Evolutionary conservation across 2,797 vertebrate species (phyloP), one percentile per base, ranked within the genome.

Genomic region (Gila robusta): DNA sequence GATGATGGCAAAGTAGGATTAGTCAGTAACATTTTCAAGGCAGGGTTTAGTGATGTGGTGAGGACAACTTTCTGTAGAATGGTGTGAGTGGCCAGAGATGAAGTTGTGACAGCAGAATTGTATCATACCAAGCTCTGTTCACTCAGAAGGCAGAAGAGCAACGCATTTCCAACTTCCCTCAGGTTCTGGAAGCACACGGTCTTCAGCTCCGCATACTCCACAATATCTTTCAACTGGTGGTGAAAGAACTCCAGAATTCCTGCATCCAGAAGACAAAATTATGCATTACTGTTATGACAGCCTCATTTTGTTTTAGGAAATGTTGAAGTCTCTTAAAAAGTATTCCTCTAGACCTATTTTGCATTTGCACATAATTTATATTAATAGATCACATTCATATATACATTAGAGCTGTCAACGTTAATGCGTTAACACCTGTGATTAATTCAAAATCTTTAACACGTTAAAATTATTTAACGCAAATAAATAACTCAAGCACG

Each of bases 201-300:
- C 94, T 99, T 99, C 86, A 99, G 94, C 92, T 99, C 98, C 0
- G 98, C 98, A 0, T 99, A 99, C 88, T 99, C 98, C 37, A 99
- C 97, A 0, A 99, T 99, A 94, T 99, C 98, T 93, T 99, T 99
- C 91, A 99, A 91, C 94, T 99, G 98, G 93, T 99, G 98, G 93
- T 99, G 98, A 88, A 99, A 99, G 93, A 99, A 99, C 89, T 99
- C 98, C 92, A 99, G 93, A 93, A 99, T 99, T 49, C 98, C 98
- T 99, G 89, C 8, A 73, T 79, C 19, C 88, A 84, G 79, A 6
- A 56, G 52, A 21, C 32, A 73, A 8, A 21, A 32, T 7, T 6
- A 71, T 23, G 17, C 11, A 32, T 84, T 44, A 19, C 23, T 10
- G 0, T 54, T 37, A 37, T n/a, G 47, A 52, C 47, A 32, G 11